phyloP scores from a whole-genome alignment of 2,888 invertebrate species.

The Drosophila nigritarsus region DNA sequence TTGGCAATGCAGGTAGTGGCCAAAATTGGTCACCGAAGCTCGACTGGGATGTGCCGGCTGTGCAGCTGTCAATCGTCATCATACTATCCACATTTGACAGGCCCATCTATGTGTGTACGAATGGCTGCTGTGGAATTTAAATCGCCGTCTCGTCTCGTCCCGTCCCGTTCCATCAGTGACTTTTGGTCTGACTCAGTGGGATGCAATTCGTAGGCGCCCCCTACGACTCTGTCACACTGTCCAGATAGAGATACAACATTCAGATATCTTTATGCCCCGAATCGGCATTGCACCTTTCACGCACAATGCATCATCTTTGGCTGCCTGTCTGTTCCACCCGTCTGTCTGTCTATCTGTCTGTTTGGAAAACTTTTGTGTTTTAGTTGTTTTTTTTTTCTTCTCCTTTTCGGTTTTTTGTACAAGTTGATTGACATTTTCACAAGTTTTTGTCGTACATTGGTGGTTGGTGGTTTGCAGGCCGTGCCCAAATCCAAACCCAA shows the following conservation, averaged over 20 bases:
- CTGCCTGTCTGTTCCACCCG: slow-evolving; percentile 47
- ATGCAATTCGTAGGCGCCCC: slow-evolving; percentile 81
- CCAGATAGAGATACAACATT: slow-evolving; percentile 74
- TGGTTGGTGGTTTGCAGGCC: slow-evolving; percentile 51
- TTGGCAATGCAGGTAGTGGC: slow-evolving; percentile 64
- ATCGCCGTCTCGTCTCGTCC: slow-evolving; percentile 53
- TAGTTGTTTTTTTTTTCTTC: slow-evolving; percentile 27
- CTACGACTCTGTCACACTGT: slow-evolving; percentile 73
- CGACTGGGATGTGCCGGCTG: slow-evolving; percentile 47
- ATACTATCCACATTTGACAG: slow-evolving; percentile 75
- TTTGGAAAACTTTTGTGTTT: slow-evolving; percentile 72
- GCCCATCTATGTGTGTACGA: slow-evolving; percentile 54
- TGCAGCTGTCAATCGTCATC: slow-evolving; percentile 81
- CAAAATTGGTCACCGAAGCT: slow-evolving; percentile 44
- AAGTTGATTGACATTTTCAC: slow-evolving; percentile 83
- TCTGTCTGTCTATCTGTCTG: slow-evolving; percentile 34
- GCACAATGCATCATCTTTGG: slow-evolving; percentile 80
- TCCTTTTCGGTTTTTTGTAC: slow-evolving; percentile 52
- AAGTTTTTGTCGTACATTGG: slow-evolving; percentile 74
- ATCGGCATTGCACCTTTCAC: slow-evolving; percentile 74
- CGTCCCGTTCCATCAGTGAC: slow-evolving; percentile 12
- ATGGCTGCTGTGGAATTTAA: slow-evolving; percentile 71
- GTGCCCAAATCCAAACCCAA: slow-evolving; percentile 37
- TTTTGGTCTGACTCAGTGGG: slow-evolving; percentile 73
- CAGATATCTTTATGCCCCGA: slow-evolving; percentile 71